These are phyloP conservation scores for Camponotus fellah DNA, from an alignment of 2,888 invertebrate species.

Conservation along the genomic window DNA sequence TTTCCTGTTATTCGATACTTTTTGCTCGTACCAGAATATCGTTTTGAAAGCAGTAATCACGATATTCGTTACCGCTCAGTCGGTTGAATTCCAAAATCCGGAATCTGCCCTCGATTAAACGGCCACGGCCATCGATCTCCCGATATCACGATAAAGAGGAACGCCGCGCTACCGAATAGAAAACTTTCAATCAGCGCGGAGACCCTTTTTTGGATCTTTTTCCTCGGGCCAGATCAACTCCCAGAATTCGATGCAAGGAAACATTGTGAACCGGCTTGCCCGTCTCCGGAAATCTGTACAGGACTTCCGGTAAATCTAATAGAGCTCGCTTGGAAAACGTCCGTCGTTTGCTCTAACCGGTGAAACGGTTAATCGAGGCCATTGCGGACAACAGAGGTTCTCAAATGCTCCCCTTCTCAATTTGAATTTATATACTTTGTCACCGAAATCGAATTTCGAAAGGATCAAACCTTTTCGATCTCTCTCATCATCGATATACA, in stretches of 20 bases:
- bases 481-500: neutral
- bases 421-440: neutral
- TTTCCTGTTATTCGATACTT: slow-evolving; percentile 23
- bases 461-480: neutral
- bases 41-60: slow-evolving; percentile 9
- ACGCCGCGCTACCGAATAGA: slow-evolving; percentile 54
- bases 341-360: slow-evolving; percentile 77
- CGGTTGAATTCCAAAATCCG: slow-evolving; percentile 56
- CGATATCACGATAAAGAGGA: slow-evolving; percentile 53
- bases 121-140: slow-evolving; percentile 56
- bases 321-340: slow-evolving; percentile 79
- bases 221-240: slow-evolving; percentile 38
- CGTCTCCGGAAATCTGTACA: slow-evolving; percentile 72
- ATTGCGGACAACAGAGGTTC: slow-evolving; percentile 77
- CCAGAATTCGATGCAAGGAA: slow-evolving; percentile 75
- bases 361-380: slow-evolving; percentile 80
- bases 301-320: slow-evolving; percentile 74
- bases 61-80: slow-evolving; percentile 26
- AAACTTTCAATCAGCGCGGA: slow-evolving; percentile 71
- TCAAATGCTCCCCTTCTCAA: slow-evolving; percentile 64
- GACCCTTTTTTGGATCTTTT: slow-evolving; percentile 48
- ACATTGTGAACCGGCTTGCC: slow-evolving; percentile 73
- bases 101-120: slow-evolving; percentile 59
- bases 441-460: neutral
- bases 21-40: neutral